A percentile compares a stretch with the other conserved stretches of the same genome.
Conservation (phyloP, 1,140 invertebrate genomes). For the Phortica variegata region DNA sequence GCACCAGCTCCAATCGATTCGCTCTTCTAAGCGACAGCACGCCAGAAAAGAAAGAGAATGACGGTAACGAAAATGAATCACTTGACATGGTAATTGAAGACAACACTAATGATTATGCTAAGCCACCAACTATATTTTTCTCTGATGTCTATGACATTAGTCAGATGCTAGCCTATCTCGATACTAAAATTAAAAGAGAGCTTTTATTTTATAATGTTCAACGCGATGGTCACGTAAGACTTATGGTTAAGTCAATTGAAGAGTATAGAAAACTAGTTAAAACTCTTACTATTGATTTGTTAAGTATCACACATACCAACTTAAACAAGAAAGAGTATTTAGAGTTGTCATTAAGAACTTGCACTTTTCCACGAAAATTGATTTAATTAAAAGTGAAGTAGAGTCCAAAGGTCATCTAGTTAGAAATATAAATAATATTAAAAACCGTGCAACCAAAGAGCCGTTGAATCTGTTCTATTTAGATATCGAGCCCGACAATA, state of each 20-base stretch:
- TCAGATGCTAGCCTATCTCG: background rate
- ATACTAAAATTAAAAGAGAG: background rate
- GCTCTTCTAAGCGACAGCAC: background rate
- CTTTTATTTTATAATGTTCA: background rate
- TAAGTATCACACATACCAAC: slow-evolving; percentile 6
- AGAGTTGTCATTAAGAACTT: slow-evolving; percentile 6
- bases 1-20: slow-evolving; percentile 8
- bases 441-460: background rate
- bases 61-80: too few relatives aligned
- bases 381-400: background rate
- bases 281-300: background rate
- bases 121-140: too few relatives aligned
- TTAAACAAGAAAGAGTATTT: slow-evolving; percentile 8
- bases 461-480: slow-evolving; percentile 2
- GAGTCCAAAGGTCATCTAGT: background rate
- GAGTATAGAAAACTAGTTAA: background rate
- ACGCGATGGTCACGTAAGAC: background rate
- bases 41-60: background rate
- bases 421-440: background rate
- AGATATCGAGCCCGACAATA: slow-evolving; percentile 6
- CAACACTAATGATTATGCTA: slow-evolving; percentile 1
- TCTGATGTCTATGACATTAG: too few relatives aligned
- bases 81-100: slow-evolving; percentile 7
- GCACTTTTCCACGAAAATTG: background rate
- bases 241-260: background rate